Evolutionary conservation across 2,113 vertebrate genomes (phyloP), one percentile per base, ranked within the genome.

Genomic region (Xenopus borealis): DNA sequence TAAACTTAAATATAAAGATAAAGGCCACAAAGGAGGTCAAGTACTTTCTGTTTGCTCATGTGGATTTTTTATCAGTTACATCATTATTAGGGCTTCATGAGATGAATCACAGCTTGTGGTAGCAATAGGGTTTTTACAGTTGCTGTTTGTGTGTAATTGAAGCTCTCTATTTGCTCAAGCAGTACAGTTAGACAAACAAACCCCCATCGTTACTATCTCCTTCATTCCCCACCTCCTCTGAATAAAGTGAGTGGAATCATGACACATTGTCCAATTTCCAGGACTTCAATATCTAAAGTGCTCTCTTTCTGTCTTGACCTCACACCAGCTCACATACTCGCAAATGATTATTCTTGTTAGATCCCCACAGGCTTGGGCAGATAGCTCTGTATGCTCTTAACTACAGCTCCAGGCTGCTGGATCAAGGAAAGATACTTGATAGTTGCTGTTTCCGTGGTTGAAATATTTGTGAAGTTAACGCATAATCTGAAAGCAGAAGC

Each of bases 381-480:
- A 77, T 27, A 14, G 62, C 81, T 71, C 86, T 88, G 82, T 82
- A 81, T 85, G 80, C 83, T 76, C 85, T 88, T 86, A 88, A 85
- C 79, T 86, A 71, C 79, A 81, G 82, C 63, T 81, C 80, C 83
- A 83, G 83, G 66, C 79, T 82, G 86, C 85, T 86, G 87, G 88
- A 88, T 90, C 83, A 82, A 75, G 84, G 84, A 87, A 83, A 80
- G 92, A 92, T 79, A 93, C 82, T 90, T 83, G 92, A 93, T 92
- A 92, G 89, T 90, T 81, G 82, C 86, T 83, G 87, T 90, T 93
- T 92, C 89, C 90, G 61, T 92, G 89, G 88, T 80, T 91, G 88
- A 86, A 92, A 93, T 93, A 93, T 92, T 92, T 94, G 91, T 92
- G 87, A 93, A 93, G 92, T 93, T 92, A 93, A 71, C 88, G 89